phyloP scores from a whole-genome alignment of 2,113 vertebrate genomes.

The cattle (Bos taurus) region DNA sequence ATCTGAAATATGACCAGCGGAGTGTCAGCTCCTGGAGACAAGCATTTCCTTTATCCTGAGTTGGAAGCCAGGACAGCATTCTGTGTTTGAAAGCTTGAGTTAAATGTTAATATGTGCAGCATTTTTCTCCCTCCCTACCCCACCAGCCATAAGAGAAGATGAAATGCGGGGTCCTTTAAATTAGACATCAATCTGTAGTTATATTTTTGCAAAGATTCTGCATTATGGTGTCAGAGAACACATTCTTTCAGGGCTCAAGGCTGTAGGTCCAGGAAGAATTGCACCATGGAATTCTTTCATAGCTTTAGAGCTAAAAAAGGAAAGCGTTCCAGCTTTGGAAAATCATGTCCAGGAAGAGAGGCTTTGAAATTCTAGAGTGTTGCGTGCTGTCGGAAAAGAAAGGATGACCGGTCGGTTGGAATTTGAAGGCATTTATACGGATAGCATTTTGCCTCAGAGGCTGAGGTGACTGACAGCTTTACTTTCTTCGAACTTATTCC shows the following conservation, averaged over 20 bases:
- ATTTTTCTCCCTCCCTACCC: not conserved
- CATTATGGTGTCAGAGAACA: not conserved
- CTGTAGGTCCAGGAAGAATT: not conserved
- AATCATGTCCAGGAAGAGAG: not conserved
- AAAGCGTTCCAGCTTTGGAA: not conserved
- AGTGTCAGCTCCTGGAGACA: constrained; percentile 49
- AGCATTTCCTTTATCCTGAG: constrained; percentile 57
- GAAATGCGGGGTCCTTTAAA: not conserved
- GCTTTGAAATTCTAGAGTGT: constrained; percentile 56
- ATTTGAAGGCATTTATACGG: not conserved
- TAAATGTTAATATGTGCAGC: not conserved
- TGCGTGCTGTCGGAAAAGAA: not conserved
- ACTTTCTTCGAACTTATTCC: constrained; percentile 21
- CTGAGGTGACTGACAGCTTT: constrained; percentile 29
- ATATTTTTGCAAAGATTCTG: not conserved
- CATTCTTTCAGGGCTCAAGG: not conserved
- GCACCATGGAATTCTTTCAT: not conserved
- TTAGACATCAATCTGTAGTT: not conserved
- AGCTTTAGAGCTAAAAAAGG: not conserved
- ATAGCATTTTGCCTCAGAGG: not conserved
- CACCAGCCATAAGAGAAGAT: not conserved
- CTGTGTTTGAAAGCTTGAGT: constrained; percentile 24
- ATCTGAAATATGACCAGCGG: constrained; percentile 66
- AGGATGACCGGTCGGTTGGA: not conserved
- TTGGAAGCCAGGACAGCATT: constrained; percentile 14